Evolutionary conservation across 2,113 vertebrate genomes (phyloP), one percentile per base, ranked within the genome.

Genomic region (Dipodomys spectabilis): DNA sequence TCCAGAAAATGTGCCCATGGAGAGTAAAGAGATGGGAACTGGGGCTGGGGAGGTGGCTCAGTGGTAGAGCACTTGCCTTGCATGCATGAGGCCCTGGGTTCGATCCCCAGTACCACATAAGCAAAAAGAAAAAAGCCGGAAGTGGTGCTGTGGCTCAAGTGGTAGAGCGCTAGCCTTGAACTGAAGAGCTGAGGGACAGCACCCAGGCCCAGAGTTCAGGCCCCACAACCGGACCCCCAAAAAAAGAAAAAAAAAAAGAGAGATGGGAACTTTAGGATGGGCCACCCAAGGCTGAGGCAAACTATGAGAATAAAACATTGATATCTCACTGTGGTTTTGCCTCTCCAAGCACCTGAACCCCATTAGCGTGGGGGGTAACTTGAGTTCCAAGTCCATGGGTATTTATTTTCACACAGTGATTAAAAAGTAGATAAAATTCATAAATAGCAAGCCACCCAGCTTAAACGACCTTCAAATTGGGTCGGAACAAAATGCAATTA

Each of bases 341-440:
- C 87, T 72, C 87, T 90, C 75, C 88, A 65, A 95, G 69, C 25
- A 35, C n/a, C 82, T 19, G n/a, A 44, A 30, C 8, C 5, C 1
- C 11, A 10, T 67, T 15, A 60, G 78, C 25, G 0, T 0, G 15
- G 28, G 68, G 30, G 19, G n/a, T 81, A 85, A 84, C 92, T 83
- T 72, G 35, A 75, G 67, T 60, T 82, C 23, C 27, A 95, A 90
- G 9, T 44, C 4, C 62, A 28, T 3, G 2, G 39, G 67, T 72
- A 95, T 96, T 93, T 90, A 82, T 88, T 93, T 95, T 79, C 82
- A 82, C 0, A 30, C 25, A 67, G 75, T 8, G 49, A 95, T 88
- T 35, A 88, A 90, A 90, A 88, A 77, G 57, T 39, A 86, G 90
- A 88, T 93, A 86, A 96, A 93, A 93, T 77, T 93, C 44, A 82